These are phyloP conservation scores for roundworm (Caenorhabditis elegans) DNA, from an alignment of 1,140 invertebrate genomes.

Conservation along the genomic window WBcel235 BX284606.5:7551001-7551500, in stretches of 20 bases:
- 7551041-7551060: no score
- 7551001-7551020: no score
- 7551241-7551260: neutral
- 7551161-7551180: conserved; percentile 7
- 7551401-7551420: neutral
- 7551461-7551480: neutral
- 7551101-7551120: neutral
- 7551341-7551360: no score
- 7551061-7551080: neutral
- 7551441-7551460: conserved; percentile 18
- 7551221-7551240: neutral
- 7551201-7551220: no score
- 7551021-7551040: no score
- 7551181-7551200: no score
- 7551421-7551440: conserved; percentile 16
- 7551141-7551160: conserved; percentile 1
- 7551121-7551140: neutral
- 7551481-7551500: no score
- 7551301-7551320: conserved; percentile 14
- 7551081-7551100: neutral
- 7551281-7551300: neutral
- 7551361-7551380: neutral
- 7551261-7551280: neutral
- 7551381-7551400: conserved; percentile 1
- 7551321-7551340: neutral